phyloP scores from a whole-genome alignment of 1,140 invertebrate species.

The Cydia fagiglandana region DNA sequence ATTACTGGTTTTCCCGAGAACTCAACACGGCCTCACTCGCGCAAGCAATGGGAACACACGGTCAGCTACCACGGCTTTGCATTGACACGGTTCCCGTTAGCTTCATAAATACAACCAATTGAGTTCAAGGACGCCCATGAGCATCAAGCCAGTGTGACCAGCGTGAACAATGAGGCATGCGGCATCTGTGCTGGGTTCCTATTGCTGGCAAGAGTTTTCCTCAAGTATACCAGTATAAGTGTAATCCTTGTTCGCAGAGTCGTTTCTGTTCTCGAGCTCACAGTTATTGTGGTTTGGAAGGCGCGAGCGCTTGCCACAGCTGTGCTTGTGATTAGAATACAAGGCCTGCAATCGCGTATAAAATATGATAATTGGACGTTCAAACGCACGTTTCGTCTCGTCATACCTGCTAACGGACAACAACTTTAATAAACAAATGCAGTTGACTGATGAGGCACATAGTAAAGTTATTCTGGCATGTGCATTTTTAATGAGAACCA shows the following conservation, averaged over 20 bases:
- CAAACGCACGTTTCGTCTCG: constrained; percentile 54
- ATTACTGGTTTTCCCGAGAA: background rate
- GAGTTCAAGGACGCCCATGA: constrained; percentile 75
- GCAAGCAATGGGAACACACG: background rate
- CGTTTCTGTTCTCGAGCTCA: background rate
- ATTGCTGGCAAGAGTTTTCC: background rate
- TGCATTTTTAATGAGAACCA: constrained; percentile 19
- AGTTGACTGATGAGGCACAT: constrained; percentile 29
- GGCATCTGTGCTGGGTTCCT: constrained; percentile 47
- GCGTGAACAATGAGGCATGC: constrained; percentile 73
- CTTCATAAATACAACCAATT: constrained; percentile 73
- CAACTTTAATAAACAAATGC: constrained; percentile 14
- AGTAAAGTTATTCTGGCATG: constrained; percentile 20
- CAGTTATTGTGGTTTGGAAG: background rate
- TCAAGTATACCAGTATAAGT: background rate
- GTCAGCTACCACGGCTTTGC: constrained; percentile 59
- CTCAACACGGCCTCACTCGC: background rate
- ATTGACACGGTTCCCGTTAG: constrained; percentile 74
- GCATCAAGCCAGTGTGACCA: constrained; percentile 70
- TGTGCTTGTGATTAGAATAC: background rate
- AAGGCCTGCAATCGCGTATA: constrained; percentile 65
- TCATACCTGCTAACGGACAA: constrained; percentile 32
- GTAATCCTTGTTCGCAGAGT: background rate
- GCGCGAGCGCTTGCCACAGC: background rate
- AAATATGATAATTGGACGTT: constrained; percentile 72